These are phyloP conservation scores for Cuniculus paca DNA, from an alignment of 2,797 vertebrate genomes.

Conservation along the genomic window DNA sequence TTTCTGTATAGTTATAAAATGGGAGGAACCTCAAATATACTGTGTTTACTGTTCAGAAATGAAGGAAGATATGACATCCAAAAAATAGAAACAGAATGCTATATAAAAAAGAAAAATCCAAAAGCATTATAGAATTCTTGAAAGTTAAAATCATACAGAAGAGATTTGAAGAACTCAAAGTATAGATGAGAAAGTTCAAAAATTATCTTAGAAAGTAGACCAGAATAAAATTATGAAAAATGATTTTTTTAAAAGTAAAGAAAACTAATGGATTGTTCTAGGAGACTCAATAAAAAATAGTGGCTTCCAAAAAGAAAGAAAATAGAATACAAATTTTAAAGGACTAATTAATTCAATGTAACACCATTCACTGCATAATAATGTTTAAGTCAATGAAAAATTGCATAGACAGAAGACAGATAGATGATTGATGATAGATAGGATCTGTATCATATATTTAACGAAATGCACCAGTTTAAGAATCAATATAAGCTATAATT, in stretches of 20 bases:
- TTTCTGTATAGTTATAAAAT: constrained; percentile 42
- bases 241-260: background rate
- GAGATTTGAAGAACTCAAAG: background rate
- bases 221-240: background rate
- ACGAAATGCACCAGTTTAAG: background rate
- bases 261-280: background rate
- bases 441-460: background rate
- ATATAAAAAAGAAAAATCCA: constrained; percentile 49
- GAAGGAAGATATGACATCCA: background rate
- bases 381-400: background rate
- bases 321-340: background rate
- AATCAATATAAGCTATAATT: background rate
- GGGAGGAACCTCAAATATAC: background rate
- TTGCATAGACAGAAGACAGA: background rate
- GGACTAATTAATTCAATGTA: background rate
- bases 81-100: background rate
- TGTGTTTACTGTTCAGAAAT: background rate
- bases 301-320: constrained; percentile 4
- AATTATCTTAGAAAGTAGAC: background rate
- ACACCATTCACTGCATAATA: background rate
- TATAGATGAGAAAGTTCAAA: background rate
- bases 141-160: constrained; percentile 37
- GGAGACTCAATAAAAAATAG: background rate
- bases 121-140: background rate
- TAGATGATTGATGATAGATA: background rate